Conservation (phyloP, 2,888 invertebrate species). For the Cerastis leucographa region DNA sequence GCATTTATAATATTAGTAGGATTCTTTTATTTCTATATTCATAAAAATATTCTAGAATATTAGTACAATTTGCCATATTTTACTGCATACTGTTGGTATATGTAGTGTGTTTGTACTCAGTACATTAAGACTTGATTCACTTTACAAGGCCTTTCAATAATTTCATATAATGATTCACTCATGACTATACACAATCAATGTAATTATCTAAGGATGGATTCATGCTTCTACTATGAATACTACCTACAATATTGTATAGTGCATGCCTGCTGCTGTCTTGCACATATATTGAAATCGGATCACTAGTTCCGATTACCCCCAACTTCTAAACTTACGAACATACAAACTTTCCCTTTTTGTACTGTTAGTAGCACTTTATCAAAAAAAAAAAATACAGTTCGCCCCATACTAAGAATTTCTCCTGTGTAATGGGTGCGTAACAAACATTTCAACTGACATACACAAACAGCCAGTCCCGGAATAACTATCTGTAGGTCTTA, state of each 20-base stretch:
- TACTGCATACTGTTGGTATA: background rate
- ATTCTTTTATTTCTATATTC: background rate
- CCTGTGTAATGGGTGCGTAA: too few relatives aligned
- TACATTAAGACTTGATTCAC: background rate
- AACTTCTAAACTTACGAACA: background rate
- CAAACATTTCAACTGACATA: too few relatives aligned
- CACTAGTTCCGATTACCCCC: too few relatives aligned
- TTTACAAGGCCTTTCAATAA: constrained; percentile 37
- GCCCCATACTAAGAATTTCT: too few relatives aligned
- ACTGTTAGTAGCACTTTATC: too few relatives aligned
- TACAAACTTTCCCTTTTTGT: background rate
- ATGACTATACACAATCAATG: background rate
- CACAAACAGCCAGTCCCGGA: too few relatives aligned
- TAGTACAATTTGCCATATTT: constrained; percentile 1
- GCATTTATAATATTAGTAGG: too few relatives aligned
- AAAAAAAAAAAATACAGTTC: too few relatives aligned
- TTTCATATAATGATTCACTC: constrained; percentile 44
- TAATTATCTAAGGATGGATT: constrained; percentile 28
- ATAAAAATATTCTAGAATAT: background rate
- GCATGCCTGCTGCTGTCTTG: background rate
- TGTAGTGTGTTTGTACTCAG: background rate
- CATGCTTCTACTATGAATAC: constrained; percentile 7
- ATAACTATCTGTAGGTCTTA: too few relatives aligned
- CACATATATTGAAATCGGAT: too few relatives aligned
- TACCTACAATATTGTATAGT: constrained; percentile 9